A percentile compares a stretch with the other conserved stretches of the same genome.
Conservation (phyloP, 2,888 invertebrate genomes). For the Pantelozetes paolii region DNA sequence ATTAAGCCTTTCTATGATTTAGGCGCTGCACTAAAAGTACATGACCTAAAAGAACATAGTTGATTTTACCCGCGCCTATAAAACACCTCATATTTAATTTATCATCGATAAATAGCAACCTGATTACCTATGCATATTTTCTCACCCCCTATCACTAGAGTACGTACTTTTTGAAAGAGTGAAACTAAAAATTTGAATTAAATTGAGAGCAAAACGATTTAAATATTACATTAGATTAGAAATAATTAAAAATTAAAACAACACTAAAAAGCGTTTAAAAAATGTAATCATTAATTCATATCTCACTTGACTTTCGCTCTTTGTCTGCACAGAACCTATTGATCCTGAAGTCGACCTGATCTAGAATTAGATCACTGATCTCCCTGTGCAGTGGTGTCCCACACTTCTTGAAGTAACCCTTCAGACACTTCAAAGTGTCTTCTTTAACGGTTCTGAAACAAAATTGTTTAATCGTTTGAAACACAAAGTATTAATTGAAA, state of each 20-base stretch:
- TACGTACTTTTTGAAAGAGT: too few relatives aligned
- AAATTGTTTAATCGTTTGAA: too few relatives aligned
- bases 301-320: conserved; percentile 40
- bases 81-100: too few relatives aligned
- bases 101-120: too few relatives aligned
- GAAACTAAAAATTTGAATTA: too few relatives aligned
- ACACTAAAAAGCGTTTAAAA: neutral
- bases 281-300: neutral
- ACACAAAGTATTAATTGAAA: neutral
- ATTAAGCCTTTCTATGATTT: too few relatives aligned
- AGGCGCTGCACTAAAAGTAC: too few relatives aligned
- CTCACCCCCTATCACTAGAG: too few relatives aligned
- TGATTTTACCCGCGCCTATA: too few relatives aligned
- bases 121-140: too few relatives aligned
- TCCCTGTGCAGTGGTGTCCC: conserved; percentile 40
- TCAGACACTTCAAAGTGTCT: conserved; percentile 40
- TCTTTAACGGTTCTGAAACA: conserved; percentile 41
- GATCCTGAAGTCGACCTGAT: conserved; percentile 35
- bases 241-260: neutral
- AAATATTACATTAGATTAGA: neutral
- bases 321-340: conserved; percentile 35
- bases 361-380: conserved; percentile 39
- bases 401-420: conserved; percentile 42
- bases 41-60: too few relatives aligned
- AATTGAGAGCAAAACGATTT: too few relatives aligned